Percentiles rank a stretch among this genome's conserved stretches.
These are phyloP conservation scores for Vulpes ferrilata DNA, from an alignment of 2,113 vertebrate genomes.

Conservation along the genomic window DNA sequence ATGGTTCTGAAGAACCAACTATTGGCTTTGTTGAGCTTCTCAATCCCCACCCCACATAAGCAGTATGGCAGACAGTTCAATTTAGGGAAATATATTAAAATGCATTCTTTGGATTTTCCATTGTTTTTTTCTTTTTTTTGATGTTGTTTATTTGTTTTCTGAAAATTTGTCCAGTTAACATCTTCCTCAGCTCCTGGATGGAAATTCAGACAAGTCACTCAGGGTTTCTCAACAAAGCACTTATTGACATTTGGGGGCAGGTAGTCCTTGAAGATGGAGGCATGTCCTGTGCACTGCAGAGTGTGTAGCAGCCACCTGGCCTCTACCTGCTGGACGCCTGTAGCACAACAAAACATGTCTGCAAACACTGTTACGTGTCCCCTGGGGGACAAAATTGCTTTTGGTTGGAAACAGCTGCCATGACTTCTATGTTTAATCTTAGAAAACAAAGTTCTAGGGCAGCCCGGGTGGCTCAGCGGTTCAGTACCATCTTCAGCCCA, in stretches of 20 bases:
- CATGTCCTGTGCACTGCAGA: not conserved
- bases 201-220: not conserved
- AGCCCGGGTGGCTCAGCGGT: too few species aligned
- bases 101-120: not conserved
- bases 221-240: not conserved
- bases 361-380: not conserved
- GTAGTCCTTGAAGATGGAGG: not conserved
- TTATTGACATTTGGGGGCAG: not conserved
- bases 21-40: not conserved
- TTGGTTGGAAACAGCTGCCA: not conserved
- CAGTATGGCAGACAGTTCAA: not conserved
- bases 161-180: not conserved
- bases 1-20: not conserved
- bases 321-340: not conserved
- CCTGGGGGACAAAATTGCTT: not conserved
- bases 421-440: not conserved
- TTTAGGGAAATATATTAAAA: not conserved
- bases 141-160: conserved; percentile 41
- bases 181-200: not conserved
- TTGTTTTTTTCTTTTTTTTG: conserved; percentile 27
- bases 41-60: not conserved
- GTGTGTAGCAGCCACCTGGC: not conserved
- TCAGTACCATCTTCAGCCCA: too few species aligned
- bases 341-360: not conserved
- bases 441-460: not conserved